Base-by-base conservation (phyloP, 2,888 invertebrate genomes). In the Caenorhabditis wallacei region DNA sequence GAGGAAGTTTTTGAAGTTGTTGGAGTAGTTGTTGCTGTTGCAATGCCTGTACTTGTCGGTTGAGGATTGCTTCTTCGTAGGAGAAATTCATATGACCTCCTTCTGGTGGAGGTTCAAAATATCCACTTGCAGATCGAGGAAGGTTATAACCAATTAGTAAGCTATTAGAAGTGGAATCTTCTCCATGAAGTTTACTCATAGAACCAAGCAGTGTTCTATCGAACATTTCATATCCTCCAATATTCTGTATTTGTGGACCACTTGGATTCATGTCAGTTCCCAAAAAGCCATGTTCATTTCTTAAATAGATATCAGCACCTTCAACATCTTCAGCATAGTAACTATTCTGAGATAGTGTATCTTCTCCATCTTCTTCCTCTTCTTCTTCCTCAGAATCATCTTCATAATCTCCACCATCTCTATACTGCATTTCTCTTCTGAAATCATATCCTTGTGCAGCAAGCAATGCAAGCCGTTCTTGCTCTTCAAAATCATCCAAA, bases 61-160 rank as follows among this genome's bases (percentile, higher is more conserved):
- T 79, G 16, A 66, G 53, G 7, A 72, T 78, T 0, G 87, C 87
- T 53, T 84, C 76, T n/a, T 84, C 83, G 54, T 87, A 87, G 4
- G 84, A 84, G 18, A 79, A 63, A 18, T 79, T 74, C 80, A 85
- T 85, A 22, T 82, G 59, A 1, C 72, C 61, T 37, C 3, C 53
- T 37, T 82, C 80, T 7, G 76, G 75, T 8, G 75, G 75, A 7
- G 72, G 74, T 13, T 89, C 89, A 26, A 88, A 84, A 56, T 89
- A 89, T 22, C 89, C 89, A 54, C 86, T 86, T 16, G 89, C 89
- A 24, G 85, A 85, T 37, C 89, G 63, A 0, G 89, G 89, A 10
- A 89, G 82, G 4, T 80, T 71, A n/a, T 75, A 72, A 13, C 70
- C 74, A 1, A 76, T 83, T 5, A 81, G 46, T 1, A 84, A 75